These are phyloP conservation scores for Bellardia pandia DNA, from an alignment of 2,888 invertebrate genomes.

Conservation along the genomic window DNA sequence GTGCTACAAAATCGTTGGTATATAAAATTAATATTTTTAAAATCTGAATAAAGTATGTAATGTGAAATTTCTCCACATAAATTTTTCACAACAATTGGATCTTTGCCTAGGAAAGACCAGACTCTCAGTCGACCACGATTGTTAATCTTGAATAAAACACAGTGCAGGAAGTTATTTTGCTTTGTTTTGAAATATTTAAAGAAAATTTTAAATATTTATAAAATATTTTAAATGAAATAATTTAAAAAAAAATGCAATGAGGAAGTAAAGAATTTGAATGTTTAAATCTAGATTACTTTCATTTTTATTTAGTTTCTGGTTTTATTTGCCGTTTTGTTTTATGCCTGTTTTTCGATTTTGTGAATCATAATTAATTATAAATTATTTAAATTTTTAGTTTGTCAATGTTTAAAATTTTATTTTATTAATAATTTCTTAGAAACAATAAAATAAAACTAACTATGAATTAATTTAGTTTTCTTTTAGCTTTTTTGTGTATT, in stretches of 20 bases:
- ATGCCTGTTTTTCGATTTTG: not conserved
- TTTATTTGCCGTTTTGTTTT: not conserved
- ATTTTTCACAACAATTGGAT: too few species aligned
- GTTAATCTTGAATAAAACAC: too few species aligned
- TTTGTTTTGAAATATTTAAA: not conserved
- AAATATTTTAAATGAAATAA: not conserved
- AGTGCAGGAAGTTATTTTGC: not conserved
- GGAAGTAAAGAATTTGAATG: not conserved
- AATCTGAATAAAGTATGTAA: too few species aligned
- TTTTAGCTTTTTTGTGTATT: too few species aligned
- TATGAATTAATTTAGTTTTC: not conserved
- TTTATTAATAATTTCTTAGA: not conserved
- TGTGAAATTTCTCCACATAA: too few species aligned
- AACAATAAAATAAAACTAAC: slow-evolving; percentile 34
- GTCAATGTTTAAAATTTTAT: not conserved
- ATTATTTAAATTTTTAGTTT: slow-evolving; percentile 27
- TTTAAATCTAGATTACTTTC: not conserved
- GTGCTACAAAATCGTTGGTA: too few species aligned
- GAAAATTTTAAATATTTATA: not conserved
- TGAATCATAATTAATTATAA: slow-evolving; percentile 40
- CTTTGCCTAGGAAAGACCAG: too few species aligned
- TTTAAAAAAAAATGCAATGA: not conserved
- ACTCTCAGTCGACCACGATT: too few species aligned
- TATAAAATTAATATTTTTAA: too few species aligned
- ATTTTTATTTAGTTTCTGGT: not conserved